These are phyloP conservation scores for Lophochroa leadbeateri DNA, from an alignment of 2,113 vertebrate species.

Conservation along the genomic window DNA sequence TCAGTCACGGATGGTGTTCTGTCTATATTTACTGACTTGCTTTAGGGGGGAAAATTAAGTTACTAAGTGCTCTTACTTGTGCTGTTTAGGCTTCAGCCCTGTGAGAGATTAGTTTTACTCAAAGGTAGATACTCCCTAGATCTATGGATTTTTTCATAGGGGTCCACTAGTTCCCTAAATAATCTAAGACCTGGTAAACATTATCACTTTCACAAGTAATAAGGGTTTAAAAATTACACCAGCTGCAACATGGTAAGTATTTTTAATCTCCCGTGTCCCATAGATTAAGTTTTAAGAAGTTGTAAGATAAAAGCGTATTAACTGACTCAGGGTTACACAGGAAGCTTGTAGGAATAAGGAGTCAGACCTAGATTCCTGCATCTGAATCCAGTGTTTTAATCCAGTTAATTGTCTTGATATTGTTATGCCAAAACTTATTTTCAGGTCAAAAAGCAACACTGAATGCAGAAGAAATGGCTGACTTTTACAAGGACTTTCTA, in stretches of 20 bases:
- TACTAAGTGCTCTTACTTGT: neutral
- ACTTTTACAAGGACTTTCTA: conserved; percentile 93
- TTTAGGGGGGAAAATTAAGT: neutral
- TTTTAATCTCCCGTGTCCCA: neutral
- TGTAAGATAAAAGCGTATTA: neutral
- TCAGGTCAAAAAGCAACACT: conserved; percentile 83
- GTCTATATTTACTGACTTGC: neutral
- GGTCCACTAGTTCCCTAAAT: neutral
- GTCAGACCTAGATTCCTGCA: neutral
- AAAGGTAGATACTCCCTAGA: neutral
- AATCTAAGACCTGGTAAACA: neutral
- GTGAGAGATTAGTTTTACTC: neutral
- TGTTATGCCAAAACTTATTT: conserved; percentile 27
- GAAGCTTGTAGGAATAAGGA: neutral
- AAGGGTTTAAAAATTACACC: neutral
- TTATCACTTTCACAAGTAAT: neutral
- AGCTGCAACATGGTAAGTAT: neutral
- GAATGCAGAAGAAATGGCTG: conserved; percentile 90
- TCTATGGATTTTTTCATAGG: neutral
- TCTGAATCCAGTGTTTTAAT: neutral
- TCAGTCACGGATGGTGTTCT: neutral
- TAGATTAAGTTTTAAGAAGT: neutral
- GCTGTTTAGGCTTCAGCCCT: neutral
- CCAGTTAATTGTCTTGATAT: neutral
- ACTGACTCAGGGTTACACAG: neutral